These are phyloP conservation scores for Metopia argyrocephala DNA, from an alignment of 2,888 invertebrate genomes.

Conservation along the genomic window DNA sequence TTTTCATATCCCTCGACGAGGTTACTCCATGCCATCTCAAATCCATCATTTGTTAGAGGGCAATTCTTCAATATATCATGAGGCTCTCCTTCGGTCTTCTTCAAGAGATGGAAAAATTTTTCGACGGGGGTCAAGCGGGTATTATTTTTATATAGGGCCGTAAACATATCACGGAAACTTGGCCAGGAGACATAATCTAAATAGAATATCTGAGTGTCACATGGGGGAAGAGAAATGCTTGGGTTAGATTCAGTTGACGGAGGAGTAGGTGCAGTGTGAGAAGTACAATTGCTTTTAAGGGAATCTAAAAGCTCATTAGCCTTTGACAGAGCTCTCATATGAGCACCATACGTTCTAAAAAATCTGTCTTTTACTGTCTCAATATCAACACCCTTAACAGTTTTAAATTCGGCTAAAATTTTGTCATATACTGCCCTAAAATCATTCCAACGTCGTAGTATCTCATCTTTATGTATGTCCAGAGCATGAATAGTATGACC, in stretches of 20 bases:
- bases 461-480: slow-evolving; percentile 2
- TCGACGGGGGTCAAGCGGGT: background rate
- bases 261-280: background rate
- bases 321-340: background rate
- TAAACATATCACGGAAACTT: slow-evolving; percentile 22
- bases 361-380: background rate
- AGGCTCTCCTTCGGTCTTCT: background rate
- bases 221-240: background rate
- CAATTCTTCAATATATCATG: slow-evolving; percentile 8
- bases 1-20: slow-evolving; percentile 1
- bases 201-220: slow-evolving; percentile 11
- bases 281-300: background rate
- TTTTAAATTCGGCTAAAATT: background rate
- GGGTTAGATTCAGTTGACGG: background rate
- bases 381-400: background rate
- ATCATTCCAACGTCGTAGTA: background rate
- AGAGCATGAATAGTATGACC: background rate
- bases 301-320: slow-evolving; percentile 16
- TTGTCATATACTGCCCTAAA: slow-evolving; percentile 1
- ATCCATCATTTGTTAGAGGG: too few relatives aligned
- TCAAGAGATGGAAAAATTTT: background rate
- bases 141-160: slow-evolving; percentile 17
- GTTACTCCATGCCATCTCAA: slow-evolving; percentile 5
- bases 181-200: slow-evolving; percentile 25
- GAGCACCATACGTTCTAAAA: background rate